Evolutionary conservation across 2,797 vertebrate species (phyloP).

Genomic region (Falco biarmicus): DNA sequence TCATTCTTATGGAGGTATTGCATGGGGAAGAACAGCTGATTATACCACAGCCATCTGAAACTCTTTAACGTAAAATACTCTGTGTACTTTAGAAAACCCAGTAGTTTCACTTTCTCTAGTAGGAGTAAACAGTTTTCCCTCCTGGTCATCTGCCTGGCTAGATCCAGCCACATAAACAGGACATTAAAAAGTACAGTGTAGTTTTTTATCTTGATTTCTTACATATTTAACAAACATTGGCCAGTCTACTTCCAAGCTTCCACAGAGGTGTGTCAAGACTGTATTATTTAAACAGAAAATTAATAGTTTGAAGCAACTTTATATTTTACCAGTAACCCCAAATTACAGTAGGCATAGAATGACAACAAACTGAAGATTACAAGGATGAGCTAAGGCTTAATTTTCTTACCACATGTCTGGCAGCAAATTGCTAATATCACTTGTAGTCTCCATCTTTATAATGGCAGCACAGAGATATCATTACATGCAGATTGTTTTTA

Average conservation of each 20-base stretch:
- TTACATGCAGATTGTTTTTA: not conserved
- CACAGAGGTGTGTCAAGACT: rapidly evolving
- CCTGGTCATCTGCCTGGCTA: not conserved
- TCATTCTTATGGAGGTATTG: not conserved
- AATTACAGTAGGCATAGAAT: not conserved
- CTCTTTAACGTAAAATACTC: not conserved
- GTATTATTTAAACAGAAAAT: not conserved
- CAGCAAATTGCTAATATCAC: not conserved
- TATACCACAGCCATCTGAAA: not conserved
- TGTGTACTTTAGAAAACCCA: not conserved
- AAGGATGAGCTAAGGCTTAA: not conserved
- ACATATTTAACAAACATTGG: not conserved
- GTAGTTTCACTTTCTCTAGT: not conserved
- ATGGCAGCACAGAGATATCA: not conserved
- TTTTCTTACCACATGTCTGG: not conserved
- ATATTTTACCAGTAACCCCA: not conserved
- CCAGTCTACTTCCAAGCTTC: not conserved
- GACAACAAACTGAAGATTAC: not conserved
- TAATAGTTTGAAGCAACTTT: not conserved
- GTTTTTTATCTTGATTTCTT: not conserved
- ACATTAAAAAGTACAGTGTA: not conserved
- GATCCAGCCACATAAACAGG: not conserved
- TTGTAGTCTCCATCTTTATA: not conserved
- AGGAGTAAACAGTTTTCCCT: not conserved
- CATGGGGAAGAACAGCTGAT: not conserved